phyloP scores from a whole-genome alignment of 2,888 invertebrate species.

The Hirtodrosophila cameraria region DNA sequence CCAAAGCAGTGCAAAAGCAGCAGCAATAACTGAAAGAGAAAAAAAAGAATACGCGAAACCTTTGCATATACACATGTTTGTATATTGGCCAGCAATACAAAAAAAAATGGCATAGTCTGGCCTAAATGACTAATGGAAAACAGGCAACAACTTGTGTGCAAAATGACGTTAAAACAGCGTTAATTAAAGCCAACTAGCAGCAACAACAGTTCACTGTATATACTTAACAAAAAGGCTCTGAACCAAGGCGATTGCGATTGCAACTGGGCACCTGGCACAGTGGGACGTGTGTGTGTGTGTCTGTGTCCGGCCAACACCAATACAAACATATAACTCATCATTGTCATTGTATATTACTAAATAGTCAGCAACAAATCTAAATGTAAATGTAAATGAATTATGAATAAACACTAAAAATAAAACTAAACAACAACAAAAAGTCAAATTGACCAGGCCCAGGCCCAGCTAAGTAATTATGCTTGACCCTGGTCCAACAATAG shows the following conservation, averaged over 20 bases:
- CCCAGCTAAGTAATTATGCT: conserved; percentile 73
- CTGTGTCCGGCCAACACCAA: conserved; percentile 6
- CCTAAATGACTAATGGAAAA: conserved; percentile 72
- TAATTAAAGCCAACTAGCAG: conserved; percentile 37
- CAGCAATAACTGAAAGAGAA: conserved; percentile 27
- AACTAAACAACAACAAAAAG: conserved; percentile 31
- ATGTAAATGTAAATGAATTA: conserved; percentile 66
- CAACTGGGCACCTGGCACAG: conserved; percentile 1
- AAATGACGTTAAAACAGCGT: conserved; percentile 23
- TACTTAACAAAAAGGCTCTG: too few species aligned
- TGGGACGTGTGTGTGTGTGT: conserved; percentile 4
- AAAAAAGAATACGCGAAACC: conserved; percentile 37
- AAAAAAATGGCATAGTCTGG: conserved; percentile 45
- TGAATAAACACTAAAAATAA: conserved; percentile 74
- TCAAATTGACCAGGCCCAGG: conserved; percentile 19
- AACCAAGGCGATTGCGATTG: conserved; percentile 51
- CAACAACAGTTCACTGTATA: too few species aligned
- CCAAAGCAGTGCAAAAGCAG: conserved; percentile 28
- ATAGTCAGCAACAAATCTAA: conserved; percentile 60
- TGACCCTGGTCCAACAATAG: conserved; percentile 80
- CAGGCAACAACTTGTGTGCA: conserved; percentile 9
- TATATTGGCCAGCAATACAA: conserved; percentile 37
- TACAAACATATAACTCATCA: conserved; percentile 37
- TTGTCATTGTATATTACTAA: conserved; percentile 40
- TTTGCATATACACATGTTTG: conserved; percentile 27